Evolutionary conservation across 2,113 vertebrate species (phyloP).

Genomic region (Entosphenus tridentatus): DNA sequence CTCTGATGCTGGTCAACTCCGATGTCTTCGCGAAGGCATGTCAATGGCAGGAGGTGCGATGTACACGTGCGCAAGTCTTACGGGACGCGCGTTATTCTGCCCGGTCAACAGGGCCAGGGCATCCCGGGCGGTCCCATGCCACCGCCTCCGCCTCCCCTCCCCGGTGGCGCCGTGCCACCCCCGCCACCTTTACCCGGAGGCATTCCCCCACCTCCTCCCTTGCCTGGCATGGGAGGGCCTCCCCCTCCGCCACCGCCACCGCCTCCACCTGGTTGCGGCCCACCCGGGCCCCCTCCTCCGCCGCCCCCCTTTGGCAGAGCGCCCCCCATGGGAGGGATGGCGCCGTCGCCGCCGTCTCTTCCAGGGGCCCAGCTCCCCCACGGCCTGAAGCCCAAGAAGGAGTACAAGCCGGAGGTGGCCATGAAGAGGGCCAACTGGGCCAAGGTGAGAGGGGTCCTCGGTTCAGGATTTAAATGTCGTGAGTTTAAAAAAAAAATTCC

Average conservation of each 20-base stretch:
- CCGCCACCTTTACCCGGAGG: constrained; percentile 5
- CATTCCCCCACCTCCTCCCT: background rate
- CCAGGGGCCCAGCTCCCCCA: constrained; percentile 21
- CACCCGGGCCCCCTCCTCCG: constrained; percentile 15
- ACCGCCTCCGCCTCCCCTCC: background rate
- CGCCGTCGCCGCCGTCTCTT: constrained; percentile 16
- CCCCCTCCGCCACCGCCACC: too few species aligned
- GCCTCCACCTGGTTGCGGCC: constrained; percentile 7
- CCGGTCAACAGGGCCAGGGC: too few species aligned
- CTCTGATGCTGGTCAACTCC: too few species aligned
- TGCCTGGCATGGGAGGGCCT: background rate
- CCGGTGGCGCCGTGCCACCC: background rate
- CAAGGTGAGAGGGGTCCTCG: constrained; percentile 28
- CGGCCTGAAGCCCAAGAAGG: constrained; percentile 39
- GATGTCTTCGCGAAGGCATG: too few species aligned
- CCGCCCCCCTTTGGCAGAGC: constrained; percentile 11
- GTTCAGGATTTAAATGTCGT: too few species aligned
- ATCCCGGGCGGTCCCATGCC: constrained; percentile 13
- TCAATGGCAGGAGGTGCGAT: too few species aligned
- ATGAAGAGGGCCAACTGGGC: constrained; percentile 42
- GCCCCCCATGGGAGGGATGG: constrained; percentile 15
- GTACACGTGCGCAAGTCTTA: too few species aligned
- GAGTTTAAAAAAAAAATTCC: too few species aligned
- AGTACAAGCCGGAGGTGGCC: constrained; percentile 44
- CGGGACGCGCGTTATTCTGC: too few species aligned